These are phyloP conservation scores for Cosmopolites sordidus DNA, from an alignment of 2,888 invertebrate species.

Conservation along the genomic window DNA sequence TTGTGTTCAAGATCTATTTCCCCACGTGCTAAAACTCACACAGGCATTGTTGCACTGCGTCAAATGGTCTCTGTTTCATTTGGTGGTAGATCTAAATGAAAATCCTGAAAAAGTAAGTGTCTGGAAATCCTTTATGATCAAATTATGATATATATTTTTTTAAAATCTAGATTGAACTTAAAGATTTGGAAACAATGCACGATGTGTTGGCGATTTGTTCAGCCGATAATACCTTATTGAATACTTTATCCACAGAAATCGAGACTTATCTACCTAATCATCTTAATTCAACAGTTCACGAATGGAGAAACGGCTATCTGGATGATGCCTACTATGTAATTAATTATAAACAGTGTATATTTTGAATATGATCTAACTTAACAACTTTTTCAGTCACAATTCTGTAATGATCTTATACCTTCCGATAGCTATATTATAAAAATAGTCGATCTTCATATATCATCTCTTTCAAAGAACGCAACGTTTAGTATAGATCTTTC, in stretches of 20 bases:
- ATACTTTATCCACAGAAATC: slow-evolving; percentile 51
- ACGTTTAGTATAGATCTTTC: slow-evolving; percentile 59
- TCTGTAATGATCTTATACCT: slow-evolving; percentile 73
- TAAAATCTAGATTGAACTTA: slow-evolving; percentile 32
- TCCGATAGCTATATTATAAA: slow-evolving; percentile 79
- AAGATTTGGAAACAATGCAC: slow-evolving; percentile 48
- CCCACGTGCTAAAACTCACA: slow-evolving; percentile 61
- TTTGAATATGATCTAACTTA: too few species aligned
- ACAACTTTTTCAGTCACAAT: slow-evolving; percentile 56
- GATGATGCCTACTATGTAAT: slow-evolving; percentile 59
- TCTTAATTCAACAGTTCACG: slow-evolving; percentile 57
- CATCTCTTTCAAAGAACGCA: slow-evolving; percentile 58
- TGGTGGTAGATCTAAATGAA: slow-evolving; percentile 43
- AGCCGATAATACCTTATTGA: slow-evolving; percentile 42
- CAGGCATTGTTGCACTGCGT: slow-evolving; percentile 62
- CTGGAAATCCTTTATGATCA: not conserved
- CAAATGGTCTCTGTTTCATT: slow-evolving; percentile 50
- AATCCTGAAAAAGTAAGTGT: slow-evolving; percentile 47
- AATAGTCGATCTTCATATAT: slow-evolving; percentile 64
- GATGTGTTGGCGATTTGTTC: slow-evolving; percentile 50
- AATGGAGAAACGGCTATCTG: slow-evolving; percentile 57
- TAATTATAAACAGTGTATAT: slow-evolving; percentile 8
- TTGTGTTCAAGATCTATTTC: slow-evolving; percentile 59
- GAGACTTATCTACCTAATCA: slow-evolving; percentile 54
- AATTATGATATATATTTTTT: not conserved